Evolutionary conservation across 2,797 vertebrate species (phyloP).

Genomic region (Tokudaia tokunoshimensis): DNA sequence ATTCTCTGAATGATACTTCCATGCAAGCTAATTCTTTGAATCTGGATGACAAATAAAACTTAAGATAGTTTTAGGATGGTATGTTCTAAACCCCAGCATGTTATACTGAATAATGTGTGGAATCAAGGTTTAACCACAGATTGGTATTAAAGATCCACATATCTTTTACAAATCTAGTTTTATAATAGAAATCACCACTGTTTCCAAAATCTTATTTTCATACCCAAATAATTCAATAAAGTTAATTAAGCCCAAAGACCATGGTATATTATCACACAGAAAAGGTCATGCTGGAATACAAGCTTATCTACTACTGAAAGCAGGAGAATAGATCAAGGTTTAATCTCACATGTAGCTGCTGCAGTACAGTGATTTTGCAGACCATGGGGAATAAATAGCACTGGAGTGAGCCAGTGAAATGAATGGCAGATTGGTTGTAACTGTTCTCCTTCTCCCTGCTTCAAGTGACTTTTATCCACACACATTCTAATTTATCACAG

Average conservation of each 20-base stretch:
- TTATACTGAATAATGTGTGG: neutral
- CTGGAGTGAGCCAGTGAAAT: neutral
- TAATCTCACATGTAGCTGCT: neutral
- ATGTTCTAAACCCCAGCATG: neutral
- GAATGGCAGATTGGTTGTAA: conserved; percentile 36
- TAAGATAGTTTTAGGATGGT: neutral
- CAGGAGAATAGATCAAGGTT: neutral
- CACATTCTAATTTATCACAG: conserved; percentile 63
- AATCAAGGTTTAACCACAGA: neutral
- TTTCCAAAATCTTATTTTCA: neutral
- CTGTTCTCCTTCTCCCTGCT: conserved; percentile 9
- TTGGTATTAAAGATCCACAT: neutral
- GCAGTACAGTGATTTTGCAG: neutral
- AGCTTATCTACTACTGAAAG: neutral
- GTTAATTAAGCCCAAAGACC: conserved; percentile 17
- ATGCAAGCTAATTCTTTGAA: conserved; percentile 3
- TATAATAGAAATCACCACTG: neutral
- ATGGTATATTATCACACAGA: neutral
- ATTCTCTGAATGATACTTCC: neutral
- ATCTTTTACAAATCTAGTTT: neutral
- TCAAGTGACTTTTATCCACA: conserved; percentile 49
- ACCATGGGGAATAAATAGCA: neutral
- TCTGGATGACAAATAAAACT: neutral
- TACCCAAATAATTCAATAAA: conserved; percentile 7
- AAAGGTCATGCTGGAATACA: conserved; percentile 18